Base-by-base conservation (phyloP, 2,113 vertebrate species). In the Otis tarda region DNA sequence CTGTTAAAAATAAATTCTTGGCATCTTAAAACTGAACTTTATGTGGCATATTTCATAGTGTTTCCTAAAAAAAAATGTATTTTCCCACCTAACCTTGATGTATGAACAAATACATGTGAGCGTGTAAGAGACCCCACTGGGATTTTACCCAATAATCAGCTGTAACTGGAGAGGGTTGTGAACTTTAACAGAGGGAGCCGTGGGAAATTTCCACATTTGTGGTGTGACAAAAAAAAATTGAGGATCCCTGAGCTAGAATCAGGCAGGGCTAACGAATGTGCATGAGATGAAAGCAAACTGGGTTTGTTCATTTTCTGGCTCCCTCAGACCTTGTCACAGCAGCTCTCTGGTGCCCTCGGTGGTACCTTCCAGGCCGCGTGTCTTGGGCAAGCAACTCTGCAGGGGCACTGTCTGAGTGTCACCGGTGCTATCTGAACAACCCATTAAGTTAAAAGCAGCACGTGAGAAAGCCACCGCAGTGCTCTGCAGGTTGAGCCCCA, bases 171-270 rank as follows among this genome's bases (percentile, higher is more conserved):
- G 75, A 56, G 25, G 50, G 35, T 9, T 43, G 61, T 43, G 56
- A 70, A 43, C 43, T 30, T 21, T 6, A 45, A 49, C 2, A 13
- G 52, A 82, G 31, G 60, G 24, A 90, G 43, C 27, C 4, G 1
- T 30, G 49, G 56, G 75, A 47, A 91, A 67, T 82, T 85, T 81
- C 76, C 25, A 17, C 47, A 14, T 9, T 56, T 65, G 47, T 4
- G 5, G 18, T 63, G 35, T 13, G 24, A 67, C 2, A 0, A 28
- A 68, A 74, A 70, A 59, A 59, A 18, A 4, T 0, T 1, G 53
- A 83, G 23, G 39, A 76, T 53, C 17, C 47, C 63, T 50, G 53
- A 21, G n/a, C 31, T 87, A 25, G 41, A 35, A 21, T 14, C 27
- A 25, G 41, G 49, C 53, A 68, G n/a, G 65, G 56, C 22, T 47